Percentiles rank a stretch among this genome's conserved stretches.
Conservation (phyloP, 2,888 invertebrate species). For the Sericinus montela region DNA sequence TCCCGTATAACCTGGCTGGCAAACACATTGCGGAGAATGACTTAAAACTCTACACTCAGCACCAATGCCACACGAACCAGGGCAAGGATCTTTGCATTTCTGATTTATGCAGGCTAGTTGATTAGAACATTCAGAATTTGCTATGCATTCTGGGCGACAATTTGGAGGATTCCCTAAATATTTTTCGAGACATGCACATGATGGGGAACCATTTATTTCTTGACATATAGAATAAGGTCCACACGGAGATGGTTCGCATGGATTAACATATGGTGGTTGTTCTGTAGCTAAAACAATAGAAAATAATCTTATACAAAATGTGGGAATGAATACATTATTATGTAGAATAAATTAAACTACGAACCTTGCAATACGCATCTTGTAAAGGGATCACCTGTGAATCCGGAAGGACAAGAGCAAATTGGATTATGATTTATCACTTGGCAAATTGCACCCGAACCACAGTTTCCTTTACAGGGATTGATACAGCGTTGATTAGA, state of each 20-base stretch:
- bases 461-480: constrained; percentile 87
- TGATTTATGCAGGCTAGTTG: constrained; percentile 85
- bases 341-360: not conserved
- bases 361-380: constrained; percentile 82
- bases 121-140: constrained; percentile 85
- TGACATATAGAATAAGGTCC: constrained; percentile 85
- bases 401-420: constrained; percentile 82
- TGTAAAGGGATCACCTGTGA: constrained; percentile 86
- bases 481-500: constrained; percentile 84
- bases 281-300: constrained; percentile 39
- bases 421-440: constrained; percentile 88
- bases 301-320: not conserved
- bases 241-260: constrained; percentile 87
- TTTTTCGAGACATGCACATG: constrained; percentile 85
- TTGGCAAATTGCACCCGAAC: constrained; percentile 83
- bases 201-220: constrained; percentile 80
- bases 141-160: constrained; percentile 86
- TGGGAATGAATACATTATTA: not conserved
- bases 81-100: constrained; percentile 87
- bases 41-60: constrained; percentile 87
- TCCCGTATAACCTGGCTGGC: constrained; percentile 81
- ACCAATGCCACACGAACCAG: constrained; percentile 84
- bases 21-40: constrained; percentile 87
- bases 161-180: constrained; percentile 85
- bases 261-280: constrained; percentile 57